Evolutionary conservation across 1,140 invertebrate species (phyloP), one percentile per base, ranked within the genome.

Genomic region (Aphidius gifuensis): DNA sequence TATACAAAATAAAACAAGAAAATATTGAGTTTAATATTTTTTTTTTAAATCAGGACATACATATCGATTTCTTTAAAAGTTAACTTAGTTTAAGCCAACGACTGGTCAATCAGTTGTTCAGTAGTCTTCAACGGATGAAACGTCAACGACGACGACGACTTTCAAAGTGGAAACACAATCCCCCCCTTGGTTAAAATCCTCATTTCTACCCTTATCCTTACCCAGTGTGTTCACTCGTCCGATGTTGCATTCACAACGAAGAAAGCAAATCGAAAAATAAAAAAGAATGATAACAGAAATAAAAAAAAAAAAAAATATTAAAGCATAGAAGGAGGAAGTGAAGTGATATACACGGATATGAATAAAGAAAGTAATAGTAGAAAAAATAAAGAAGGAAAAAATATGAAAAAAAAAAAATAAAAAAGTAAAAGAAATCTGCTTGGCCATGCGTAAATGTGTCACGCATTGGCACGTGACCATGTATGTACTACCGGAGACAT

Each of bases 391-490:
- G 2, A 40, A 55, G 39, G n/a, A 55, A 43, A 39, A 7, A 40
- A 42, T 40, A 66, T 68, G 68, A 72, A 71, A 74, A 67, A 68
- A 63, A 68, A 69, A 67, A 73, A 72, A 77, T 78, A 74, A n/a
- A n/a, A 67, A 67, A 64, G 67, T 69, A 65, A 66, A 66, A 49
- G 58, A 47, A 62, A 61, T 64, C 61, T 60, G 66, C 60, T 64
- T 69, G 66, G 62, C 69, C 71, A 77, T 74, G 77, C 76, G 73
- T 80, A 72, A 78, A 78, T 77, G 77, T 79, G 78, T 79, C 77
- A 80, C 77, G 77, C 77, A 80, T 80, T 78, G 78, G 74, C 78
- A 80, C 78, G 78, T 80, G 78, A 64, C 64, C 66, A 61, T 67
- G 72, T 74, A 72, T 74, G 71, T 74, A 74, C 72, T 71, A 71